phyloP scores from a whole-genome alignment of 2,797 vertebrate species.

The Urophycis tenuis region DNA sequence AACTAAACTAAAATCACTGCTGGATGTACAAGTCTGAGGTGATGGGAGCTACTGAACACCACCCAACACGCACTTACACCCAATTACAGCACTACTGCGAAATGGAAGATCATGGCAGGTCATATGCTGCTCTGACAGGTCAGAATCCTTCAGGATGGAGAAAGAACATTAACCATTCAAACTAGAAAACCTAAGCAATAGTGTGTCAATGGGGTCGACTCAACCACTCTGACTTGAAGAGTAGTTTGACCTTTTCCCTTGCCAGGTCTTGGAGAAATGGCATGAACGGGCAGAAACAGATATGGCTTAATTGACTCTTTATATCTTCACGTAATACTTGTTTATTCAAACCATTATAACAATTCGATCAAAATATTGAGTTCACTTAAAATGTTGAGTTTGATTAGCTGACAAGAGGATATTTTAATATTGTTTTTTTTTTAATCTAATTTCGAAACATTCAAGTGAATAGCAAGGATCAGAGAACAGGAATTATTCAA shows the following conservation, averaged over 20 bases:
- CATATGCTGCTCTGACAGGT: constrained; percentile 4
- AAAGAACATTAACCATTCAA: background rate
- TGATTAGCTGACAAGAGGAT: background rate
- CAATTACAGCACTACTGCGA: background rate
- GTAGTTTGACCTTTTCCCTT: background rate
- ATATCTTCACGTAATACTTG: background rate
- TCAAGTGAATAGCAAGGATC: background rate
- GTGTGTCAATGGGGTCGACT: background rate
- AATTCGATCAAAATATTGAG: background rate
- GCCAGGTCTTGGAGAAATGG: background rate
- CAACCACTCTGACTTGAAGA: background rate
- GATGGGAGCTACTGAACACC: background rate
- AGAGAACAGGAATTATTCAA: background rate
- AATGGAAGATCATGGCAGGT: background rate
- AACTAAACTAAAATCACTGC: background rate
- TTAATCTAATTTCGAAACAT: background rate
- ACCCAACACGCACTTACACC: background rate
- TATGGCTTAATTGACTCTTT: background rate
- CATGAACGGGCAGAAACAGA: background rate
- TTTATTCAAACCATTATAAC: background rate
- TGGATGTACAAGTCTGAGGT: background rate
- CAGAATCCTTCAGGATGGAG: background rate
- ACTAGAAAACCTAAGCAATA: background rate
- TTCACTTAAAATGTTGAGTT: background rate
- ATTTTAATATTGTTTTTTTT: background rate